Percentiles rank a stretch among this genome's conserved stretches.
Conservation (phyloP, 2,113 vertebrate species). For the Corvus moneduloides region DNA sequence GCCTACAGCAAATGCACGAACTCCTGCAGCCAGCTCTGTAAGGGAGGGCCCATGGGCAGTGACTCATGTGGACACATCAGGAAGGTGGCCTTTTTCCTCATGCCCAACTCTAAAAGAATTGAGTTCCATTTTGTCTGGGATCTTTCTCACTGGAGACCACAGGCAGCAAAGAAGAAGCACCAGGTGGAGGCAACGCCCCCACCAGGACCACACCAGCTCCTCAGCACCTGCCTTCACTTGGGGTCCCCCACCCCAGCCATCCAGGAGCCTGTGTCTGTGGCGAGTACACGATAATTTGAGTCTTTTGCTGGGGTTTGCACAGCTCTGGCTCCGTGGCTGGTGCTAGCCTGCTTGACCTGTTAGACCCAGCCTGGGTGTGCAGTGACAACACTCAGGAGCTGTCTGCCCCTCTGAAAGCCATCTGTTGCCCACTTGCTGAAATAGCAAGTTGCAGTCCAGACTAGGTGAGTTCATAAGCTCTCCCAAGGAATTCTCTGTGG, state of each 20-base stretch:
- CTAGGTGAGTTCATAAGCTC: background rate
- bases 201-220: background rate
- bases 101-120: background rate
- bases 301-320: background rate
- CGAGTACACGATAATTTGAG: rapidly evolving
- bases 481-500: background rate
- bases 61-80: background rate
- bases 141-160: background rate
- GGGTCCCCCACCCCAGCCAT: rapidly evolving
- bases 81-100: background rate
- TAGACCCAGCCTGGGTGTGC: too few species aligned
- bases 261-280: background rate
- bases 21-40: background rate
- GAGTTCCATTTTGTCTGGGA: background rate
- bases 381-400: rapidly evolving
- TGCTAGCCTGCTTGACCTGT: background rate
- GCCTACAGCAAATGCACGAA: rapidly evolving
- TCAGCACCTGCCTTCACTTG: background rate
- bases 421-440: background rate
- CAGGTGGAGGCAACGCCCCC: background rate
- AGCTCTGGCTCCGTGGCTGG: rapidly evolving
- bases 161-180: background rate
- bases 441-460: background rate
- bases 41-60: background rate
- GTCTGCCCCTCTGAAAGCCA: background rate